Percentiles rank a stretch among this genome's conserved stretches.
Conservation (phyloP, 2,888 invertebrate genomes). For the Tinea semifulvella region DNA sequence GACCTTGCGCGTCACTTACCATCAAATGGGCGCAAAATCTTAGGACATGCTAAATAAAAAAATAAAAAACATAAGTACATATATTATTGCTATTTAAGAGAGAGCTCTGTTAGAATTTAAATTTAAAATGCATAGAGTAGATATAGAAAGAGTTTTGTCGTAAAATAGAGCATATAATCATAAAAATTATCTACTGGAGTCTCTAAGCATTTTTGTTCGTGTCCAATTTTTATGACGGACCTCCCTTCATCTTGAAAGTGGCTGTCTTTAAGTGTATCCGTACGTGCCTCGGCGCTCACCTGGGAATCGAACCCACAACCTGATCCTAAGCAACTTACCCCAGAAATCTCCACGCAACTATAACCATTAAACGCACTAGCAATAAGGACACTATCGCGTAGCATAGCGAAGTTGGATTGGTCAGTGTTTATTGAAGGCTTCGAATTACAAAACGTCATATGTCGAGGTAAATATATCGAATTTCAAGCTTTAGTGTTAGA, state of each 20-base stretch:
- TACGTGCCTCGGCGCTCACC: slow-evolving; percentile 61
- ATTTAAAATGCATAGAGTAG: too few species aligned
- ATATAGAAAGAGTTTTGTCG: too few species aligned
- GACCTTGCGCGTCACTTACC: too few species aligned
- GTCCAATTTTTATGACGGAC: slow-evolving; percentile 63
- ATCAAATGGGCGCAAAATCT: too few species aligned
- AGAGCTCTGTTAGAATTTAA: too few species aligned
- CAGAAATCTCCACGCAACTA: slow-evolving; percentile 28
- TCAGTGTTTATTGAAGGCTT: slow-evolving; percentile 51
- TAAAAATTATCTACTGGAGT: too few species aligned
- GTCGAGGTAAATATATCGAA: slow-evolving; percentile 8
- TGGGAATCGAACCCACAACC: slow-evolving; percentile 65
- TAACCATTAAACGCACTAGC: too few species aligned
- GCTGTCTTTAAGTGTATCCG: slow-evolving; percentile 58
- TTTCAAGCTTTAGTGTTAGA: not conserved
- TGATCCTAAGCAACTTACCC: slow-evolving; percentile 44
- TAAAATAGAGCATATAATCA: too few species aligned
- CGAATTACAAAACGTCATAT: slow-evolving; percentile 29
- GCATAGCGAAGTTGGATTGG: slow-evolving; percentile 26
- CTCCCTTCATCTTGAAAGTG: slow-evolving; percentile 60
- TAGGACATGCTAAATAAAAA: too few species aligned
- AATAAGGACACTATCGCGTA: slow-evolving; percentile 25
- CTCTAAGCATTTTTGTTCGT: slow-evolving; percentile 38
- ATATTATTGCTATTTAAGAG: too few species aligned
- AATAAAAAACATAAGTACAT: too few species aligned